Conservation (phyloP, 1,140 invertebrate species). For the Pseudomyrmex sp. region DNA sequence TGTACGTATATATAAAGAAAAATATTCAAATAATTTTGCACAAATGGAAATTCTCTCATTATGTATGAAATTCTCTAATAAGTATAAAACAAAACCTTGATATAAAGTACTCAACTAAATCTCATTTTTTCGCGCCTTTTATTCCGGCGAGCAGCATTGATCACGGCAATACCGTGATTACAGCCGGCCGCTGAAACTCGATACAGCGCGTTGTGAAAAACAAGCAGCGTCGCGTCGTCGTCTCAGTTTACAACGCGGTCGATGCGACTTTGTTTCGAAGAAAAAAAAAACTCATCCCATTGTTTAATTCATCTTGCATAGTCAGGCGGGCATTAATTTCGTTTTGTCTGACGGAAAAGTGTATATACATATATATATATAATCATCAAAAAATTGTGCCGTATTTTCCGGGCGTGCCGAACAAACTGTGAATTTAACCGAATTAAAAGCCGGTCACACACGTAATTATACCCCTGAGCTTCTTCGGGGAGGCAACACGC, state of each 20-base stretch:
- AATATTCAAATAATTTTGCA: too few relatives aligned
- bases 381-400: constrained; percentile 9
- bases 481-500: background rate
- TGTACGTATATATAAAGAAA: too few relatives aligned
- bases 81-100: background rate
- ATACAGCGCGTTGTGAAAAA: constrained; percentile 12
- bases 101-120: background rate
- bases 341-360: too few relatives aligned
- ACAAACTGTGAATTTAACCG: constrained; percentile 35
- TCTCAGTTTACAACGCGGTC: constrained; percentile 45
- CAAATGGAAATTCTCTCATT: too few relatives aligned
- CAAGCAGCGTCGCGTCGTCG: too few relatives aligned
- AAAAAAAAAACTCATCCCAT: constrained; percentile 10
- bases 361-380: background rate
- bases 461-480: background rate
- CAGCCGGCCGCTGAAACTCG: constrained; percentile 14
- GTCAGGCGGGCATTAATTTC: background rate
- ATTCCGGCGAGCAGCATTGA: background rate
- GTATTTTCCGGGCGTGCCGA: background rate
- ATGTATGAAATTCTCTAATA: background rate
- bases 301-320: constrained; percentile 5
- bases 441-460: constrained; percentile 31
- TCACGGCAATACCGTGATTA: background rate
- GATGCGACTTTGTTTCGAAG: background rate
- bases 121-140: background rate